Evolutionary conservation across 2,113 vertebrate species (phyloP), one percentile per base, ranked within the genome.

Genomic region (Microtus richardsoni): DNA sequence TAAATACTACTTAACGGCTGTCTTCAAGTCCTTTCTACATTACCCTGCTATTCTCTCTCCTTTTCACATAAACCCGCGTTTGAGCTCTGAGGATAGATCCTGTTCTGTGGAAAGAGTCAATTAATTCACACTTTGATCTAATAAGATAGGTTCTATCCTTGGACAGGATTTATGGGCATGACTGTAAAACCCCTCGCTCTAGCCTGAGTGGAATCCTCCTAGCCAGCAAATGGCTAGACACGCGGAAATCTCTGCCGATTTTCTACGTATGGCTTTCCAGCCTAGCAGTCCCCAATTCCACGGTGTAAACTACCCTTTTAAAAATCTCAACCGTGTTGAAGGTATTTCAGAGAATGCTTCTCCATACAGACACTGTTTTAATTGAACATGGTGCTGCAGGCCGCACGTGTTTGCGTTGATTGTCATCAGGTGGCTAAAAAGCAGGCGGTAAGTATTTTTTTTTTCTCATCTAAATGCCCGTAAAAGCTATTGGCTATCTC

Each of bases 151-250:
- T 86, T 95, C 54, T 62, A 36, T 92, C 90, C 86, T 88, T 85
- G 94, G 85, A 92, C 47, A 66, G 97, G 96, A 96, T 96, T 97
- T 95, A 68, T 85, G 77, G 60, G 91, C 75, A 89, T 94, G 97
- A 71, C 93, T 83, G 92, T 71, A 22, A 90, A 92, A 44, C 62
- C 71, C 94, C 66, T 92, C 54, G 66, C 80, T 94, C 80, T 64
- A 75, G 87, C 75, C 88, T 66, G 68, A 41, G 16, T 58, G 71
- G 88, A 93, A 83, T 87, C 71, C 80, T 89, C 71, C 84, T 39
- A 52, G 84, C 91, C 93, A 96, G 89, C 84, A 82, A 92, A 74
- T 91, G 89, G 68, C 71, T 95, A 96, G 92, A 85, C 92, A 78
- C 78, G 93, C 96, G 84, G 80, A 96, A 95, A 91, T 92, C 84